Base-by-base conservation (phyloP, 2,113 vertebrate genomes). In the Okapia johnstoni region DNA sequence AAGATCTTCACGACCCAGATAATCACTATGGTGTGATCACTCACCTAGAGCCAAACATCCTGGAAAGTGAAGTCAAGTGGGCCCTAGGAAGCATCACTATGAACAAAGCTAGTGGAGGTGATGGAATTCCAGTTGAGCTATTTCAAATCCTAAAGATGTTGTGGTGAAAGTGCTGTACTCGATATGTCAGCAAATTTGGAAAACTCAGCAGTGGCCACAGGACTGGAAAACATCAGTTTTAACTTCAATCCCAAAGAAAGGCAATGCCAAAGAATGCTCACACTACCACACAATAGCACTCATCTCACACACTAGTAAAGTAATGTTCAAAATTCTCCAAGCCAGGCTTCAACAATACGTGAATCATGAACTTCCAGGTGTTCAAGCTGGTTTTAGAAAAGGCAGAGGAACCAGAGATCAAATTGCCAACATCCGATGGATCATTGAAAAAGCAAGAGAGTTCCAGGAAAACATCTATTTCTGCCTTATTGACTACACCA, bases 361-460 rank as follows among this genome's bases (percentile, higher is more conserved):
- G 33, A 66, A n/a, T 7, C 2, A 0, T 66, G 33, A 19, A 66
- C 16, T 66, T 19, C 63, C 33, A 5, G 16, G n/a, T 66, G 8
- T n/a, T n/a, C 63, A 10, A 66, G 63, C 4, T 66, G 63, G 63
- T 19, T 66, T 66, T 33, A 5, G 33, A n/a, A 66, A n/a, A n/a
- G 3, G 16, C 61, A n/a, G 33, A 19, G 61, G 61, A n/a, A 66
- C 1, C 61, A 66, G 61, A 66, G 7, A n/a, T 66, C 14, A 61
- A 33, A 15, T 7, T 30, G 13, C 33, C 33, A 66, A n/a, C 16
- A 19, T 19, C 3, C 0, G 0, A 0, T 19, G 33, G 61, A n/a
- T 66, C 15, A 66, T 19, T 0, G 1, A 66, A n/a, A 19, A 66
- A 66, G 14, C 1, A n/a, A 66, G 7, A 19, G 33, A 66, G 61